Conservation (phyloP, 2,888 invertebrate species). For the Synanthedon vespiformis region DNA sequence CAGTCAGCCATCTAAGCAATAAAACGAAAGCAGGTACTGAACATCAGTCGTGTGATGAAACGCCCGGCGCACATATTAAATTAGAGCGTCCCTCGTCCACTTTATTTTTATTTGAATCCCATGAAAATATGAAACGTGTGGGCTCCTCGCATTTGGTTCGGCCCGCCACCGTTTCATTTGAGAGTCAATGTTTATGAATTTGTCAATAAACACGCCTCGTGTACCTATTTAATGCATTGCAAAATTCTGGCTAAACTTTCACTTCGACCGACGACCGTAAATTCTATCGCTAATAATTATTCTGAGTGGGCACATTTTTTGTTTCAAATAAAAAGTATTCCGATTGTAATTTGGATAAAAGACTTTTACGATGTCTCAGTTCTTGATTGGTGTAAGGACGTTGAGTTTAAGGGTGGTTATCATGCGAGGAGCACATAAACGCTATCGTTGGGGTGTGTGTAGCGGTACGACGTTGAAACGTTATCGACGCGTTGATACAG, state of each 20-base stretch:
- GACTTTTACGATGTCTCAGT: constrained; percentile 41
- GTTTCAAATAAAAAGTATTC: constrained; percentile 48
- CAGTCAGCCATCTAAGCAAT: constrained; percentile 52
- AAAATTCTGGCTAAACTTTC: constrained; percentile 26
- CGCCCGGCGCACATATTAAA: constrained; percentile 62
- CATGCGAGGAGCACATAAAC: constrained; percentile 54
- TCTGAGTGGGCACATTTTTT: constrained; percentile 35
- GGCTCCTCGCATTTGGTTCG: constrained; percentile 18
- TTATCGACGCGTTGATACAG: background rate
- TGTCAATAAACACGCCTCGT: constrained; percentile 53
- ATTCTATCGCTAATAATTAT: constrained; percentile 52
- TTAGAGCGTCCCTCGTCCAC: constrained; percentile 59
- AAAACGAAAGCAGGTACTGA: constrained; percentile 49
- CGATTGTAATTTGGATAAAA: constrained; percentile 52
- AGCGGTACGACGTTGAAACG: constrained; percentile 6
- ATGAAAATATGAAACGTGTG: constrained; percentile 63
- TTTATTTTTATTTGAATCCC: constrained; percentile 68
- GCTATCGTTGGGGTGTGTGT: constrained; percentile 35
- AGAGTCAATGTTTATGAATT: constrained; percentile 66
- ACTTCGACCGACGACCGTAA: constrained; percentile 15
- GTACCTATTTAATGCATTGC: constrained; percentile 33
- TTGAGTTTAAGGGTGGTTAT: constrained; percentile 43
- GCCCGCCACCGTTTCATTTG: constrained; percentile 46
- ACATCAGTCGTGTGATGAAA: constrained; percentile 50
- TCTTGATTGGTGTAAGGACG: constrained; percentile 38